phyloP scores from a whole-genome alignment of 2,797 vertebrate species.

The Acipenser oxyrinchus region DNA sequence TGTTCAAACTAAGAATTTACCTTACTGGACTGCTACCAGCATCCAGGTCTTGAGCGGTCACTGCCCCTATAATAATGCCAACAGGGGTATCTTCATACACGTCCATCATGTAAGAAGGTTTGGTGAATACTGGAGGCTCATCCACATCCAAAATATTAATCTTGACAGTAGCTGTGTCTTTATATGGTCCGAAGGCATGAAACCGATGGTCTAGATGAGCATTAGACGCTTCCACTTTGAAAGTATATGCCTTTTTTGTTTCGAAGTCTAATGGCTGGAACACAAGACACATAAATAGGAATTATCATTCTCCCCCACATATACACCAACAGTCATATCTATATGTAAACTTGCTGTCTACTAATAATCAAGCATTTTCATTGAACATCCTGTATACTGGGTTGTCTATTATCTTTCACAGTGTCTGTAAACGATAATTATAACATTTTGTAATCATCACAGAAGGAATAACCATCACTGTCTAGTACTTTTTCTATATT shows the following conservation, averaged over 20 bases:
- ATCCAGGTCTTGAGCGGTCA: conserved; percentile 92
- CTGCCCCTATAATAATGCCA: conserved; percentile 90
- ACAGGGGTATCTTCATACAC: conserved; percentile 89
- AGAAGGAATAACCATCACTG: no score
- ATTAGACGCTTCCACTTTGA: conserved; percentile 93
- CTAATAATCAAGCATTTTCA: background rate
- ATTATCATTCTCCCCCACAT: no score
- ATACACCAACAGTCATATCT: no score
- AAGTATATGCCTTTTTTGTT: conserved; percentile 91
- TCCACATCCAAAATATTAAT: conserved; percentile 91
- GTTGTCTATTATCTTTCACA: no score
- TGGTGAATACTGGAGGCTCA: conserved; percentile 92
- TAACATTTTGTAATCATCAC: no score
- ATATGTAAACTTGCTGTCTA: background rate
- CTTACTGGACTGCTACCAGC: conserved; percentile 82
- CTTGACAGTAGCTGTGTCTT: conserved; percentile 94
- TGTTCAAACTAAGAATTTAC: conserved; percentile 47
- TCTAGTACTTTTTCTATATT: no score
- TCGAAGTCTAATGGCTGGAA: conserved; percentile 86
- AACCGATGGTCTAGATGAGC: conserved; percentile 83
- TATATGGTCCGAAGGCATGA: conserved; percentile 85
- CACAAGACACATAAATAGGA: conserved; percentile 20
- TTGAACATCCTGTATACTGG: background rate
- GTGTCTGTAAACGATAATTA: no score
- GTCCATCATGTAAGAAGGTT: conserved; percentile 84